Evolutionary conservation across 2,888 invertebrate genomes (phyloP).

Genomic region (Amphipoea lucens): DNA sequence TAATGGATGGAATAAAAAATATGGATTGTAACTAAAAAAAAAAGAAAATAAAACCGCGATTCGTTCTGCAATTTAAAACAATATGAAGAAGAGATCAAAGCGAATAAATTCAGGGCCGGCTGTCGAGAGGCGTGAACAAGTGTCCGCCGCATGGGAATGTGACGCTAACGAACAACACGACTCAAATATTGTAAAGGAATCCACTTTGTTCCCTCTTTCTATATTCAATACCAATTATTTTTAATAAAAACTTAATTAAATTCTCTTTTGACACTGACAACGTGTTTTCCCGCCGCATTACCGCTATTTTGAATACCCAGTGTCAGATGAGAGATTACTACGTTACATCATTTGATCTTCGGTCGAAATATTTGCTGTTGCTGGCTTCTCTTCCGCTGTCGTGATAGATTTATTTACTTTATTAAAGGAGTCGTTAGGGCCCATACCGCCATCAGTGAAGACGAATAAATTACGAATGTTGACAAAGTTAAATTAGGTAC

Average conservation of each 20-base stretch:
- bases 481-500: slow-evolving; percentile 59
- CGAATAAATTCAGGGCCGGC: slow-evolving; percentile 48
- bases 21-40: slow-evolving; percentile 10
- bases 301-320: slow-evolving; percentile 52
- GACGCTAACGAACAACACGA: slow-evolving; percentile 59
- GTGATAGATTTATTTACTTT: slow-evolving; percentile 60
- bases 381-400: slow-evolving; percentile 30
- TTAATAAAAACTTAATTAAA: slow-evolving; percentile 60
- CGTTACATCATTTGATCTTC: slow-evolving; percentile 57
- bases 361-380: slow-evolving; percentile 43
- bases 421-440: slow-evolving; percentile 52
- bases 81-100: slow-evolving; percentile 63
- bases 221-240: slow-evolving; percentile 62
- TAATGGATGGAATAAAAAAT: slow-evolving; percentile 18
- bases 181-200: slow-evolving; percentile 44
- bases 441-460: slow-evolving; percentile 41
- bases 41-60: slow-evolving; percentile 34
- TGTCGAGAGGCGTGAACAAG: slow-evolving; percentile 54
- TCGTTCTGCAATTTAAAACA: slow-evolving; percentile 58
- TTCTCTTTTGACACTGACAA: slow-evolving; percentile 62
- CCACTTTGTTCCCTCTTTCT: slow-evolving; percentile 44
- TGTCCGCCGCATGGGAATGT: slow-evolving; percentile 52
- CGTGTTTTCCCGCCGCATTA: slow-evolving; percentile 51
- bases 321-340: slow-evolving; percentile 52
- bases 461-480: slow-evolving; percentile 61